These are phyloP conservation scores for Synanceia verrucosa DNA, from an alignment of 2,797 vertebrate species.

Conservation along the genomic window DNA sequence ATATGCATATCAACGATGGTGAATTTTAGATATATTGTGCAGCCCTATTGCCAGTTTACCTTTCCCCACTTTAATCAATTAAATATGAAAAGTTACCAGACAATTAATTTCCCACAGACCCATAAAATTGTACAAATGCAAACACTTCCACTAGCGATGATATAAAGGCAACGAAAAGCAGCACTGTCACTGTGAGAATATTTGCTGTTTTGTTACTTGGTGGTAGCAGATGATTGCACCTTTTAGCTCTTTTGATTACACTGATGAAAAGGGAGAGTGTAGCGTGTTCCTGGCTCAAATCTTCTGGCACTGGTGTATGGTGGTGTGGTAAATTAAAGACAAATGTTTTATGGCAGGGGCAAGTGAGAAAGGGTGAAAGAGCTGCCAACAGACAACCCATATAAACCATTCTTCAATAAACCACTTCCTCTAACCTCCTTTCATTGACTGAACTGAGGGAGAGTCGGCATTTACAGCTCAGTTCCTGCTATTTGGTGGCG, in stretches of 20 bases:
- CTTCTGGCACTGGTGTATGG: constrained; percentile 21
- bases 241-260: background rate
- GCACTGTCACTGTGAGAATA: too few species aligned
- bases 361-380: constrained; percentile 69
- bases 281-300: constrained; percentile 21
- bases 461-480: constrained; percentile 90
- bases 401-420: constrained; percentile 87
- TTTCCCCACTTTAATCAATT: too few species aligned
- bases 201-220: too few species aligned
- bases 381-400: constrained; percentile 79
- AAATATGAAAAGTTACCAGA: too few species aligned
- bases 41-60: too few species aligned
- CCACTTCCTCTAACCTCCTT: constrained; percentile 84
- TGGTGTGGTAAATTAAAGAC: constrained; percentile 60
- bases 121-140: too few species aligned
- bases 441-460: constrained; percentile 85
- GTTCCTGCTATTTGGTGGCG: constrained; percentile 91
- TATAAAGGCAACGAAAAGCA: too few species aligned
- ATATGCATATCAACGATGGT: too few species aligned
- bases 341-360: constrained; percentile 71
- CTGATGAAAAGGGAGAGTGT: background rate
- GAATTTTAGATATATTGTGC: too few species aligned
- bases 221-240: background rate
- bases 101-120: too few species aligned
- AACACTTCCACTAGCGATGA: too few species aligned